phyloP scores from a whole-genome alignment of 2,888 invertebrate genomes.

The Coelopa pilipes region DNA sequence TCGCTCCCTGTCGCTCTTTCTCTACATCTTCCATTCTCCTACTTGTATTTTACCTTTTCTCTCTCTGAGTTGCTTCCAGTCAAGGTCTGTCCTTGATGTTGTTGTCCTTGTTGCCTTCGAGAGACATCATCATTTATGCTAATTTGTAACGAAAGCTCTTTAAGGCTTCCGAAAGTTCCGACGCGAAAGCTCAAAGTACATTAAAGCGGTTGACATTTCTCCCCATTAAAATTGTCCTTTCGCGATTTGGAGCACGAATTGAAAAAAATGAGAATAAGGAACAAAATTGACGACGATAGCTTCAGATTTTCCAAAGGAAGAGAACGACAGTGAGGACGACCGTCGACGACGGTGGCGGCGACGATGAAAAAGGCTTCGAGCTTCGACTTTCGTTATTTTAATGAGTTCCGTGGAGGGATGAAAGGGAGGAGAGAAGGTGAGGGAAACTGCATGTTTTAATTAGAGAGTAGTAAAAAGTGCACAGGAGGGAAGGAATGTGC shows the following conservation, averaged over 20 bases:
- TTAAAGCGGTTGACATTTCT: not conserved
- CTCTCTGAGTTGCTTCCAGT: no score
- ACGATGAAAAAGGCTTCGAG: no score
- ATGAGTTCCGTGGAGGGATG: no score
- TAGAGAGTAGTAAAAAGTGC: no score
- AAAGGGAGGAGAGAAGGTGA: no score
- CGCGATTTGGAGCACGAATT: not conserved
- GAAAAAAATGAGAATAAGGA: not conserved
- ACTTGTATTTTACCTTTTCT: not conserved
- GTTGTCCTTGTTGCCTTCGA: not conserved
- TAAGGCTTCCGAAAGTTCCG: not conserved
- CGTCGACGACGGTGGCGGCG: no score
- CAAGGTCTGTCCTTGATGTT: no score
- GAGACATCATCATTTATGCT: slow-evolving; percentile 13
- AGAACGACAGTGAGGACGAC: no score
- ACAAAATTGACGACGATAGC: not conserved
- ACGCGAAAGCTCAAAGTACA: not conserved
- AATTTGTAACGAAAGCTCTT: slow-evolving; percentile 16
- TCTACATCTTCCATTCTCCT: not conserved
- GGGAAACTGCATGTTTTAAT: no score
- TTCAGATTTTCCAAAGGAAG: no score
- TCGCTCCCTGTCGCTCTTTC: not conserved
- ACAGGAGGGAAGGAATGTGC: no score
- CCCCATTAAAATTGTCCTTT: slow-evolving; percentile 15
- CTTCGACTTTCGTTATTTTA: no score